Evolutionary conservation across 2,888 invertebrate genomes (phyloP), one percentile per base, ranked within the genome.

Genomic region (Thecocarcelia acutangulata): DNA sequence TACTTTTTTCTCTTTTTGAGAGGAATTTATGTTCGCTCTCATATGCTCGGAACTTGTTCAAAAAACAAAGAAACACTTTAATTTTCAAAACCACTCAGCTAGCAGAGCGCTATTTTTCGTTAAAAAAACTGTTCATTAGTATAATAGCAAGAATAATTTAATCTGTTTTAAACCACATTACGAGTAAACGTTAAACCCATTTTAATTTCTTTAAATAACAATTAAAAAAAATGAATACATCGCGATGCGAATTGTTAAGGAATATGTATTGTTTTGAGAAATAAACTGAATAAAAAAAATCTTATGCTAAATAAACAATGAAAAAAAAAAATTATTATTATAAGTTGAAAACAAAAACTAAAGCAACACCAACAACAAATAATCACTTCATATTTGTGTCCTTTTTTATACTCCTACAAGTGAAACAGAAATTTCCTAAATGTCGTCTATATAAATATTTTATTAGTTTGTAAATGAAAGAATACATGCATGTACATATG

Each of bases 401-500:
- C 77, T 69, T 77, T 80, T 77, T 77, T 64, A 74, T 77, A 74
- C 50, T 77, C 72, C 64, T 81, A 75, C 48, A 77, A 77, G 44
- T 56, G 77, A 77, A 81, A 81, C 77, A 40, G 69, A 69, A 69
- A 69, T 81, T 81, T 81, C 81, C 77, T 81, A 81, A 77, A 77
- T 81, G 73, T 69, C 73, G 73, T 69, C 73, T 81, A 61, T 68
- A 77, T 63, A 80, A 59, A 24, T 56, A 59, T 66, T 58, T 21
- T 73, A 63, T 64, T 56, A 64, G 74, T 66, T 75, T 48, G 74
- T 66, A 70, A 66, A 69, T 52, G 50, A 21, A 61, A 28, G 44
- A 48, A 58, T 11, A 58, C 24, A 33, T 33, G 9, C 5, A 33
- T 24, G 11, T 13, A 17, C 1, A 33, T 24, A 59, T 13, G 11